Conservation (phyloP, 2,797 vertebrate species). For the Syndactyla subalaris region DNA sequence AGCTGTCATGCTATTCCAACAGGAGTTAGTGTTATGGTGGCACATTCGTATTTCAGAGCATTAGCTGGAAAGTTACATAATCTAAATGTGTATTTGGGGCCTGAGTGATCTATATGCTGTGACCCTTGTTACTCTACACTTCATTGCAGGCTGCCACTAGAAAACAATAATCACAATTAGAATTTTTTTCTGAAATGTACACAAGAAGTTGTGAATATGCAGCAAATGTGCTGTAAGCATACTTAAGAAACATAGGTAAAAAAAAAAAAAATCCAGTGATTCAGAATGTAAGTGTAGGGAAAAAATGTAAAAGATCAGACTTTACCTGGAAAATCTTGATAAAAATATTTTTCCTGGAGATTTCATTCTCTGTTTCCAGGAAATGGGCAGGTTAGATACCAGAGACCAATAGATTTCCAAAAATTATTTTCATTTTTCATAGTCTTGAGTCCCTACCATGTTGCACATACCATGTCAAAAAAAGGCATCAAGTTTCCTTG, state of each 20-base stretch:
- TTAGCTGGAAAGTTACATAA: neutral
- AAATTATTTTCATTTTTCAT: neutral
- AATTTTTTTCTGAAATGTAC: neutral
- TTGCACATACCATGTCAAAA: neutral
- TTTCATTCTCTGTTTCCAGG: neutral
- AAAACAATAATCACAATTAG: neutral
- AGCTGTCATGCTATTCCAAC: neutral
- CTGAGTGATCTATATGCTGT: neutral
- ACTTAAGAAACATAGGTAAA: neutral
- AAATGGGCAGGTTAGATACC: neutral
- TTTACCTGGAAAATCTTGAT: neutral
- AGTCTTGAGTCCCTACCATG: neutral
- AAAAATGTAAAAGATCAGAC: neutral
- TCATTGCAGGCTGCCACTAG: neutral
- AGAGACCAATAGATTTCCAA: neutral
- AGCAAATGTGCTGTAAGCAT: neutral
- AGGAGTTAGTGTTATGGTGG: neutral
- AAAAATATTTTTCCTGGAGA: neutral
- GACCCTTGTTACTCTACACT: neutral
- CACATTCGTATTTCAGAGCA: neutral
- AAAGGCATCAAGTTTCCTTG: neutral
- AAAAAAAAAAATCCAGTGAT: neutral
- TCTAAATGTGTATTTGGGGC: neutral
- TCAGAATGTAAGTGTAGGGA: neutral
- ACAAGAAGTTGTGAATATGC: neutral